phyloP scores from a whole-genome alignment of 2,113 vertebrate genomes.

The Alligator sinensis region DNA sequence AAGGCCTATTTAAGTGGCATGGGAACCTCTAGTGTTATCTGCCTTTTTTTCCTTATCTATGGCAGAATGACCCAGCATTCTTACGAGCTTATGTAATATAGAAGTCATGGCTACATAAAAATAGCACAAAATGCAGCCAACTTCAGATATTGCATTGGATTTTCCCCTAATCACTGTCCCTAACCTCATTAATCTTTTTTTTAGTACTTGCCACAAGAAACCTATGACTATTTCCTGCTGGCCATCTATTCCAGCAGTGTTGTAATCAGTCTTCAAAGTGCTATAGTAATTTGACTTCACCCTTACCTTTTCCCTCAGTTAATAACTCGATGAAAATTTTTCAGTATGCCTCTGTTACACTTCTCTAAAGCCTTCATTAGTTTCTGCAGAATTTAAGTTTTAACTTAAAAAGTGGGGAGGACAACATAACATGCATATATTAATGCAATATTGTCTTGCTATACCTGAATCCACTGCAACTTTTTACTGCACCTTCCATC shows the following conservation, averaged over 20 bases:
- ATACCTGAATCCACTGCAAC: neutral
- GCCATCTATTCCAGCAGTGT: neutral
- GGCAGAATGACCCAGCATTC: neutral
- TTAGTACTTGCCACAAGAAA: slow-evolving; percentile 42
- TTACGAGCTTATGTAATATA: neutral
- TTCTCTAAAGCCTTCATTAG: neutral
- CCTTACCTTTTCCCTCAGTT: neutral
- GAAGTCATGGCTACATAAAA: neutral
- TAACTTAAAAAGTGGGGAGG: neutral
- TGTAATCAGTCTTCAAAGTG: slow-evolving; percentile 50
- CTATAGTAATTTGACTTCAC: slow-evolving; percentile 26
- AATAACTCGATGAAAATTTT: neutral
- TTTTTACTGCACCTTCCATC: neutral
- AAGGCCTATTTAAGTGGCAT: slow-evolving; percentile 13
- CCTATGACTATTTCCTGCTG: neutral
- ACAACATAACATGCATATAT: accelerated
- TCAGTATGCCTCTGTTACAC: neutral
- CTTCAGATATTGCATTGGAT: neutral
- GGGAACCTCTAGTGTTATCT: slow-evolving; percentile 35
- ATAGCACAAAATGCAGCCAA: slow-evolving; percentile 26
- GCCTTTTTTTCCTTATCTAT: slow-evolving; percentile 33
- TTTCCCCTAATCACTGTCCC: slow-evolving; percentile 6
- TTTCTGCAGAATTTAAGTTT: neutral
- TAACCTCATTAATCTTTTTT: slow-evolving; percentile 13
- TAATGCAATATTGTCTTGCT: neutral